Evolutionary conservation across 2,113 vertebrate genomes (phyloP), one percentile per base, ranked within the genome.

Genomic region (Anthoscopus minutus): DNA sequence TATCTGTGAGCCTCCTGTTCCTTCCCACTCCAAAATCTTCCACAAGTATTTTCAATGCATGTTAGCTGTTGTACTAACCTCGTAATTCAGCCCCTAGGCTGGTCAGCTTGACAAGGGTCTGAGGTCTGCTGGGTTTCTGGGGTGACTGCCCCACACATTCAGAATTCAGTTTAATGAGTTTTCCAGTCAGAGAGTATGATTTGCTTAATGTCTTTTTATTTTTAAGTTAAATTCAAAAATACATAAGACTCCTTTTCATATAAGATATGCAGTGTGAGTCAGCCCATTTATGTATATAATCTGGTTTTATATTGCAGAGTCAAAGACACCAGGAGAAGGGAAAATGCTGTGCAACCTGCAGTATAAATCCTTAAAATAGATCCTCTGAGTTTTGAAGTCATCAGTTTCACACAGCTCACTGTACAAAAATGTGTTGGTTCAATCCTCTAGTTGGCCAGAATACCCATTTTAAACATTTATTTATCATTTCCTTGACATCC

Each of bases 291-390:
- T 37, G 3, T 77, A 22, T 76, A 67, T 17, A 61, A 71, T 82
- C 61, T 85, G 48, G 18, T 64, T 90, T 86, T 82, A 23, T 79
- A 56, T 64, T 53, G 28, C 24, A 53, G 40, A 57, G 37, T 66
- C 84, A 84, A 95, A 78, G 50, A 84, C 54, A 93, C 35, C 27
- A 54, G 0, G 1, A 76, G 78, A 91, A 94, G 73, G 76, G 37
- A 86, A 90, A 91, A 61, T 51, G 24, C 61, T 90, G 9, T 88
- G 74, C 83, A 84, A 54, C 66, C 56, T 67, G 64, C 84, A 58
- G 33, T 67, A 85, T 83, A 84, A 94, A 90, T 86, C 71, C 66
- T 82, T 86, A 61, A 78, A 93, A 94, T 54, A 87, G 53, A 79
- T 87, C 58, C 24, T 89, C 71, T 77, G 70, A 89, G 48, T 86